Evolutionary conservation across 2,113 vertebrate genomes (phyloP).

Genomic region (Platysteira castanea): DNA sequence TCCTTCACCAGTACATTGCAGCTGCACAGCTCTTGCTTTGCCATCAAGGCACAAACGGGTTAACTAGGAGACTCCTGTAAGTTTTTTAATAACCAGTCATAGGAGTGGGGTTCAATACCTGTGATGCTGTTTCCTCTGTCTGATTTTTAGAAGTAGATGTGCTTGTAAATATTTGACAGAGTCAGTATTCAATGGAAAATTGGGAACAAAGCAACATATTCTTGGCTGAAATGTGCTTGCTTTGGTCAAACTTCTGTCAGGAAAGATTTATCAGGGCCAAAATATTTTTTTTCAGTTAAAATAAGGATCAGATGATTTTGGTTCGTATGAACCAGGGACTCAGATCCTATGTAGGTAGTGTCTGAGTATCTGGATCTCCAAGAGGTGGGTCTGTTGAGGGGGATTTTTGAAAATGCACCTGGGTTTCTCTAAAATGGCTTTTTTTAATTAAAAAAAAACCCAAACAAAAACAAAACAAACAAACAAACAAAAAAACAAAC

Average conservation of each 20-base stretch:
- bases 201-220: background rate
- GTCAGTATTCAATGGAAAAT: background rate
- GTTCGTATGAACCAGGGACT: background rate
- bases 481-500: too few relatives aligned
- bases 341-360: fast-evolving
- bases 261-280: background rate
- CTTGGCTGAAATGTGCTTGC: background rate
- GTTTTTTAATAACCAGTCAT: background rate
- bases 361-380: background rate
- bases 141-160: background rate
- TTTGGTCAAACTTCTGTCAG: background rate
- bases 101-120: background rate
- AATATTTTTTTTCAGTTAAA: background rate
- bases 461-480: too few relatives aligned
- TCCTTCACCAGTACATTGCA: background rate
- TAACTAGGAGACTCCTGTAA: background rate
- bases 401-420: background rate
- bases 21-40: background rate
- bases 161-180: background rate
- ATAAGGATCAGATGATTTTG: background rate
- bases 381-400: background rate
- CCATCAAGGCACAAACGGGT: background rate
- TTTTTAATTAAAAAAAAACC: too few relatives aligned
- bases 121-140: background rate
- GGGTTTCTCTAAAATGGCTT: fast-evolving